These are phyloP conservation scores for Dryoscopus gambensis DNA, from an alignment of 2,113 vertebrate species.

Conservation along the genomic window DNA sequence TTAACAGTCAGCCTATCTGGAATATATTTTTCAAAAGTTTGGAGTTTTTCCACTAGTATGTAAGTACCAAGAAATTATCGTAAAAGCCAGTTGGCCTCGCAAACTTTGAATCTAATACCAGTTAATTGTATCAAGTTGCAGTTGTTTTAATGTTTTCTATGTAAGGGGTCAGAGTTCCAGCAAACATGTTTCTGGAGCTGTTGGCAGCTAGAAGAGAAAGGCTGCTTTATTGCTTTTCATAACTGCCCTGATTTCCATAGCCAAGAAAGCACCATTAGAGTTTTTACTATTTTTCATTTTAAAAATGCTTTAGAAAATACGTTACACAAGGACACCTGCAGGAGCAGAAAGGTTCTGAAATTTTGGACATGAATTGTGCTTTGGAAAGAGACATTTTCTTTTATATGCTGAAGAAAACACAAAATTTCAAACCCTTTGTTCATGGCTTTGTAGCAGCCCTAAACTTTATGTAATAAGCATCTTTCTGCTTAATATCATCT, in stretches of 20 bases:
- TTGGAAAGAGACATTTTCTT: neutral
- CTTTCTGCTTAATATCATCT: neutral
- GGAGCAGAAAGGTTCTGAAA: neutral
- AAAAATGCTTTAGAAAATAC: constrained; percentile 25
- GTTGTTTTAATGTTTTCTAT: constrained; percentile 59
- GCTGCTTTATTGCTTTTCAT: constrained; percentile 56
- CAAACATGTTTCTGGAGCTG: constrained; percentile 61
- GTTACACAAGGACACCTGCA: constrained; percentile 47
- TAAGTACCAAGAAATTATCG: constrained; percentile 56
- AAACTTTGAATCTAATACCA: constrained; percentile 45
- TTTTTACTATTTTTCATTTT: constrained; percentile 61
- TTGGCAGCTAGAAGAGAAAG: constrained; percentile 38
- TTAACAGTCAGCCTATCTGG: constrained; percentile 37
- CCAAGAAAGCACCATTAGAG: constrained; percentile 37
- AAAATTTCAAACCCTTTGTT: neutral
- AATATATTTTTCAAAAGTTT: constrained; percentile 52
- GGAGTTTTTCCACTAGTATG: constrained; percentile 38
- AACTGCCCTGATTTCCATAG: constrained; percentile 36
- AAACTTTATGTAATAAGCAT: neutral
- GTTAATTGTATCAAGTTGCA: constrained; percentile 64
- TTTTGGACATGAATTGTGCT: neutral
- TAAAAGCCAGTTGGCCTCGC: constrained; percentile 56
- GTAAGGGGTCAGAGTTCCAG: constrained; percentile 58
- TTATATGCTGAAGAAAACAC: neutral
- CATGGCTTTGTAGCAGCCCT: neutral